Percentiles rank a stretch among this genome's conserved stretches.
phyloP scores from a whole-genome alignment of 2,113 vertebrate genomes.

The Hippocampus abdominalis region DNA sequence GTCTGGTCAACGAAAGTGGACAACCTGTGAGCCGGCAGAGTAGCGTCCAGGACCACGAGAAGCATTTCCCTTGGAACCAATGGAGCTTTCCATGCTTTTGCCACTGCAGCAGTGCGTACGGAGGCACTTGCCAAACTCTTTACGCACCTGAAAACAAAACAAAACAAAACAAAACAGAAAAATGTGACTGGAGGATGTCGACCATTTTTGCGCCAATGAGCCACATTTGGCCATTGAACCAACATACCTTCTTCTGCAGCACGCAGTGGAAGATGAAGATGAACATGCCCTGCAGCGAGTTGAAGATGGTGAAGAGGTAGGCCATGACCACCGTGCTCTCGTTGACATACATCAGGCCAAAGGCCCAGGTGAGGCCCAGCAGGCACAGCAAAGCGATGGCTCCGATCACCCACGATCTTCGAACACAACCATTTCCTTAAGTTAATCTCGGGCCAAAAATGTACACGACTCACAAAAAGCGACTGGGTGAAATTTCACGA shows the following conservation, averaged over 20 bases:
- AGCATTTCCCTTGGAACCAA: constrained; percentile 89
- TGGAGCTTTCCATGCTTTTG: constrained; percentile 93
- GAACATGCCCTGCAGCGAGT: constrained; percentile 99
- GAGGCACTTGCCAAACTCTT: constrained; percentile 95
- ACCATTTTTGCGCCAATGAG: background rate
- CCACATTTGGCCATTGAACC: background rate
- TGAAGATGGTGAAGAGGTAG: constrained; percentile 99
- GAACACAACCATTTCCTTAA: background rate
- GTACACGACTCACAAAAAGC: background rate
- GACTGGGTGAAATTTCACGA: background rate
- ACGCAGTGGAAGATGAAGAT: constrained; percentile 99
- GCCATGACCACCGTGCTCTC: constrained; percentile 99
- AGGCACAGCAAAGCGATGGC: constrained; percentile 95
- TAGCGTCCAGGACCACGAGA: constrained; percentile 90
- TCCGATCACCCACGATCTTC: constrained; percentile 91
- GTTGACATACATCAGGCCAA: constrained; percentile 98
- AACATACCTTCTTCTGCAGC: constrained; percentile 95
- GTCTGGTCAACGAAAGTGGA: too few relatives aligned
- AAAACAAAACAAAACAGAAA: background rate
- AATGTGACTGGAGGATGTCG: too few relatives aligned
- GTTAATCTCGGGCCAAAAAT: background rate
- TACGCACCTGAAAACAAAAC: constrained; percentile 81
- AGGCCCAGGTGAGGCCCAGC: constrained; percentile 97
- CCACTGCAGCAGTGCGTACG: constrained; percentile 93
- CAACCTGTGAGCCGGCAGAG: constrained; percentile 91